These are phyloP conservation scores for Acanthosepion pharaonis DNA, from an alignment of 2,888 invertebrate genomes.

Conservation along the genomic window DNA sequence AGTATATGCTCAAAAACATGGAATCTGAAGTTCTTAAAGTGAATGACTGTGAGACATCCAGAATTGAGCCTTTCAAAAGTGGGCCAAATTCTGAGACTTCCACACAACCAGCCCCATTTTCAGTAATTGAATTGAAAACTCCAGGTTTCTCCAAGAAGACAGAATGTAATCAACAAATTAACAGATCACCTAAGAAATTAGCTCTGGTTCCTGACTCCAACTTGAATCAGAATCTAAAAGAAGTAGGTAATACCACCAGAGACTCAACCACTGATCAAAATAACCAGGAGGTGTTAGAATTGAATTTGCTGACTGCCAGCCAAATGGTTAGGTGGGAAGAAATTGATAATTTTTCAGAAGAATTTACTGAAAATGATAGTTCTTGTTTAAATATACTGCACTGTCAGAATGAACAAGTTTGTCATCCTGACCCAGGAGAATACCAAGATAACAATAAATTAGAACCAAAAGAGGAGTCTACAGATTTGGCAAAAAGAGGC, in stretches of 20 bases:
- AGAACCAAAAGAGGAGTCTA: background rate
- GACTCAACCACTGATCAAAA: background rate
- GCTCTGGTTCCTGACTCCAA: background rate
- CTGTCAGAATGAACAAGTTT: background rate
- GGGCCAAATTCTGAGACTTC: background rate
- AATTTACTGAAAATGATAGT: background rate
- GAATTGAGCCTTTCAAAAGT: background rate
- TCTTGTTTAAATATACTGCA: background rate
- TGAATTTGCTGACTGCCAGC: background rate
- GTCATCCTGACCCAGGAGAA: background rate
- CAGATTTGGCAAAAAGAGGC: background rate
- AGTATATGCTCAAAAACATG: background rate
- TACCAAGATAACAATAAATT: background rate
- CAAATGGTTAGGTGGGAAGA: conserved; percentile 24
- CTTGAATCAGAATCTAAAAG: background rate
- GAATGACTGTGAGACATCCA: background rate
- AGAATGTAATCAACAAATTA: background rate
- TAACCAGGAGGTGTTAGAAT: background rate
- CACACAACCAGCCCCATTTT: background rate
- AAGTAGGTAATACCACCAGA: background rate
- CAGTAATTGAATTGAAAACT: background rate
- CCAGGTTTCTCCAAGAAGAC: background rate
- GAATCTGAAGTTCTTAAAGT: background rate
- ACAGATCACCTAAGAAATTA: background rate
- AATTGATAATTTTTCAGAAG: background rate